Base-by-base conservation (phyloP, 1,140 invertebrate genomes). In the Lycorma delicatula region DNA sequence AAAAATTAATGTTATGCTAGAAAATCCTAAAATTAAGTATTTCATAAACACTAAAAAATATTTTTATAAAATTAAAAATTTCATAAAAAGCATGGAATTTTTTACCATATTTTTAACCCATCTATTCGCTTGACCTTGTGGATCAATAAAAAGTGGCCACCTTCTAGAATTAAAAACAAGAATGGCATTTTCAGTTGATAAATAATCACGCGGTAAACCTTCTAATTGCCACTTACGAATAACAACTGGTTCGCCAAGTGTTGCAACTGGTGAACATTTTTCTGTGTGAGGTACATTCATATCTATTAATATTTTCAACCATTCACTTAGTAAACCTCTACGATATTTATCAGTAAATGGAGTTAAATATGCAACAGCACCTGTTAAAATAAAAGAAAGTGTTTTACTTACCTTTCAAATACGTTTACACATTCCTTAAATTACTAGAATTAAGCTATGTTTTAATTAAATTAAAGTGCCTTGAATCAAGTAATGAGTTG, bases 81-180 rank as follows among this genome's bases (percentile, higher is more conserved):
- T n/a, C n/a, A n/a, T n/a, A n/a, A n/a, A n/a, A n/a, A n/a, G n/a
- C n/a, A n/a, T n/a, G 2, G 18, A 22, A 25, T 6, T 34, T 59
- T 59, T 62, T 68, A 84, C 82, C 78, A 82, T 81, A 64, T 81
- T 84, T 60, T 79, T 79, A 60, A 87, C 80, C 85, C 85, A 86
- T 62, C 84, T 84, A 56, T 84, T 82, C 1, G 84, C 85, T 66
- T 86, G 84, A 4, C 75, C 72, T 57, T 82, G 83, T 0, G 85
- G 85, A 69, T 87, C 85, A 57, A 88, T 84, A 69, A 87, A 82
- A 11, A 87, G 68, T 0, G 85, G 83, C 83, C 83, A 80, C 18
- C 78, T 67, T 20, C 68, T 68, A 0, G 78, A 79, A 72, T 79
- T 78, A 22, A 75, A 76, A 1, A 82, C 78, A 25, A 86, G 75